A percentile compares a stretch with the other conserved stretches of the same genome.
These are phyloP conservation scores for Exocentrus adspersus DNA, from an alignment of 2,888 invertebrate genomes.

Conservation along the genomic window DNA sequence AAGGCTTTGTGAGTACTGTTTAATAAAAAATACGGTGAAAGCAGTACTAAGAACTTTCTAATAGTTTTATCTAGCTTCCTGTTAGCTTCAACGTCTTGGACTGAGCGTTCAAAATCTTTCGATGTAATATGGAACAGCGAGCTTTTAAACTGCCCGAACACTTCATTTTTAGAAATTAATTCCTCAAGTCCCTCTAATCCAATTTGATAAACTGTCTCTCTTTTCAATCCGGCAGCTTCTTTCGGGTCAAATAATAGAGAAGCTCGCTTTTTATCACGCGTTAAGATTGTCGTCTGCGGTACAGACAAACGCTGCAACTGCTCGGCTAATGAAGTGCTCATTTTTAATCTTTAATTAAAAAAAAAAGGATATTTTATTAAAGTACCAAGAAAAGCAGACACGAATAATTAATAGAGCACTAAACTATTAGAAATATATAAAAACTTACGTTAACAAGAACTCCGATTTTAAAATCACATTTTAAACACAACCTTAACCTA, in stretches of 20 bases:
- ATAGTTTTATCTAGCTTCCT: conserved; percentile 79
- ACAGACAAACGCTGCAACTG: conserved; percentile 79
- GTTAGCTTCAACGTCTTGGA: conserved; percentile 81
- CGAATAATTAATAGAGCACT: no score
- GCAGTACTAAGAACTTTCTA: conserved; percentile 78
- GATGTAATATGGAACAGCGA: conserved; percentile 82
- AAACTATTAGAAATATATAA: no score
- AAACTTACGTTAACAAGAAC: no score
- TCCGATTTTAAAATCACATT: no score
- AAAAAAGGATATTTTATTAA: neutral
- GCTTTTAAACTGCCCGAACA: conserved; percentile 78
- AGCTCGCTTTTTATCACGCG: conserved; percentile 74
- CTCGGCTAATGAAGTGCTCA: conserved; percentile 79
- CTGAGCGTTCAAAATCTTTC: conserved; percentile 81
- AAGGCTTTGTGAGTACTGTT: conserved; percentile 88
- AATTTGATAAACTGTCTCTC: conserved; percentile 86
- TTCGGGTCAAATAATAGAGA: conserved; percentile 91
- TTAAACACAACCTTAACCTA: no score
- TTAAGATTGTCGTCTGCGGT: conserved; percentile 78
- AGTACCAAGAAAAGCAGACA: no score
- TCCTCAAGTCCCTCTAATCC: conserved; percentile 89
- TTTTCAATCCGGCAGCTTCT: conserved; percentile 88
- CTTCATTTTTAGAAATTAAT: conserved; percentile 76
- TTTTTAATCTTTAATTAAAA: conserved; percentile 49
- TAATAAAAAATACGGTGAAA: conserved; percentile 90